Evolutionary conservation across 1,140 invertebrate genomes (phyloP), one percentile per base, ranked within the genome.

Genomic region (Papilio helenus): DNA sequence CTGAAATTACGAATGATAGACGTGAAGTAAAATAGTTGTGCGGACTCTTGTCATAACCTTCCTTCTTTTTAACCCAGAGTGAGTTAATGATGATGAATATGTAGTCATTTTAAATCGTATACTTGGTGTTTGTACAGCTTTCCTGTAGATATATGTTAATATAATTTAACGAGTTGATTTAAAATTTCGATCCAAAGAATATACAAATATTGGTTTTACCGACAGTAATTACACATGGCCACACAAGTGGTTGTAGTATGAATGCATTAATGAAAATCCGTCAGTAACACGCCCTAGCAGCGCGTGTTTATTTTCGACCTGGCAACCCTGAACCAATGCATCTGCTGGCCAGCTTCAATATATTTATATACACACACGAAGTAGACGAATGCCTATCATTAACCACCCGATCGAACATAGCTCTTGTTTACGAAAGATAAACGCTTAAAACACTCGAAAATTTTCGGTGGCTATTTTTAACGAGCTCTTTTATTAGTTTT

Each of bases 401-500:
- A 90, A 79, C 84, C 80, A 83, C 29, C 77, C 80, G 80, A 84
- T 84, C 82, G 82, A 79, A 80, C 85, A 81, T 85, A 79, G 82
- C 86, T 89, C 89, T 91, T 94, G 91, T 94, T 90, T 94, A 92
- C 87, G 51, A 84, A 86, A 90, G 90, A 93, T 91, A 90, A 89
- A 85, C 80, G 79, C 83, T 84, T 61, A 77, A 77, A 82, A 71
- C 88, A 91, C 92, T 93, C 86, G 90, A 93, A 85, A 88, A 87
- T 88, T 89, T 93, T 93, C 91, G 89, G 93, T 92, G 91, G 93
- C 91, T 94, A 94, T 94, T 94, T 94, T 90, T 88, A 93, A 93
- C 91, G 91, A 91, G 86, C 84, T 88, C 85, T 93, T 93, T 94
- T 94, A 93, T 92, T 93, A 93, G 91, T 92, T 93, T 91, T 93